phyloP scores from a whole-genome alignment of 2,113 vertebrate genomes.

The Trematomus loennbergii region DNA sequence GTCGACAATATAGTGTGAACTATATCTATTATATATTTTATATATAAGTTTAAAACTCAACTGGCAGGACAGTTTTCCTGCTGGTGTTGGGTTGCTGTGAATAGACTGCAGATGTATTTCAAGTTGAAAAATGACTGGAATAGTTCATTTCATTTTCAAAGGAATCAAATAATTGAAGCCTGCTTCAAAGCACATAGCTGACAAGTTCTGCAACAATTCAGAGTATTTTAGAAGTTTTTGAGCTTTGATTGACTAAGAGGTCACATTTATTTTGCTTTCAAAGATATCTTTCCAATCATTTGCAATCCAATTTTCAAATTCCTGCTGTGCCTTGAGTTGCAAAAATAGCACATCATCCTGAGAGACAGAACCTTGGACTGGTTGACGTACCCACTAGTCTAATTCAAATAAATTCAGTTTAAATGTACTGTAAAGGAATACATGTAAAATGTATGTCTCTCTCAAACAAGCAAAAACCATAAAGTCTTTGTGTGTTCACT shows the following conservation, averaged over 20 bases:
- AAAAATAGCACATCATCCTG: background rate
- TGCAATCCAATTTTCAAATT: background rate
- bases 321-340: background rate
- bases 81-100: background rate
- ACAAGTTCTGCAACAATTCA: background rate
- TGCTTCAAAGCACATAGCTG: background rate
- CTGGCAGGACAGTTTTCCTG: background rate
- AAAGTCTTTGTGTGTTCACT: slow-evolving; percentile 6
- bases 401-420: background rate
- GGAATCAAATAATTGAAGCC: background rate
- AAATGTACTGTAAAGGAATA: background rate
- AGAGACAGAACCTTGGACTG: background rate
- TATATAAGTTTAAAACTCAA: background rate
- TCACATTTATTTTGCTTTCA: background rate
- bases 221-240: background rate
- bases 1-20: no score
- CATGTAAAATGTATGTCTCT: no score
- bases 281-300: background rate
- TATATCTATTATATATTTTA: no score
- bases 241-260: background rate
- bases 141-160: background rate
- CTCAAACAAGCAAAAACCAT: slow-evolving; percentile 2
- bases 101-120: background rate
- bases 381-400: background rate
- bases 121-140: background rate